Percentiles rank a stretch among this genome's conserved stretches.
Conservation (phyloP, 1,140 invertebrate genomes). For the Trichogramma pretiosum region DNA sequence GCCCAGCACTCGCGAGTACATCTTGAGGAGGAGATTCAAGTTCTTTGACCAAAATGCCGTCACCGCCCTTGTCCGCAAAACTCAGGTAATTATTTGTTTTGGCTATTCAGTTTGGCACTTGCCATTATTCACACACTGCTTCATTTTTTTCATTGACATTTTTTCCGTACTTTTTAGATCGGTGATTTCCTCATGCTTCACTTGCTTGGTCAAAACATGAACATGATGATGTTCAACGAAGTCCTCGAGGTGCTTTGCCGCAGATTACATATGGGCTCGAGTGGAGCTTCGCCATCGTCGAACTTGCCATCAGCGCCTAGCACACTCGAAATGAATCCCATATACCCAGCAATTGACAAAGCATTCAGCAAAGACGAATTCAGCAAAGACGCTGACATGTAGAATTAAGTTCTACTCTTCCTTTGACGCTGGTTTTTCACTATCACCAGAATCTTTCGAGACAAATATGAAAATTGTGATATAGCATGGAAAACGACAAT, state of each 20-base stretch:
- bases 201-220: slow-evolving; percentile 76
- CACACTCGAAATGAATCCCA: slow-evolving; percentile 73
- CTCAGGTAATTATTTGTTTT: too few species aligned
- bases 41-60: slow-evolving; percentile 63
- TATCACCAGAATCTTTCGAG: too few species aligned
- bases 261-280: slow-evolving; percentile 58
- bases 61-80: slow-evolving; percentile 61
- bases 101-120: too few species aligned
- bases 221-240: slow-evolving; percentile 68
- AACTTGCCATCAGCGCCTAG: slow-evolving; percentile 73
- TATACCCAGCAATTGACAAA: slow-evolving; percentile 69
- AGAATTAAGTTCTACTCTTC: too few species aligned
- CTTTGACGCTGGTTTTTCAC: too few species aligned
- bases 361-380: slow-evolving; percentile 69
- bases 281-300: slow-evolving; percentile 63
- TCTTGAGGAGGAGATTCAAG: slow-evolving; percentile 67
- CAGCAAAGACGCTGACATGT: too few species aligned
- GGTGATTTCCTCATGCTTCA: slow-evolving; percentile 78
- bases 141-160: too few species aligned
- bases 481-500: too few species aligned
- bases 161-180: slow-evolving; percentile 60
- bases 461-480: too few species aligned
- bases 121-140: too few species aligned
- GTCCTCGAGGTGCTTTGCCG: slow-evolving; percentile 57
- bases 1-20: slow-evolving; percentile 70